Evolutionary conservation across 2,797 vertebrate genomes (phyloP), one percentile per base, ranked within the genome.

Genomic region (Sebastolobus altivelis): DNA sequence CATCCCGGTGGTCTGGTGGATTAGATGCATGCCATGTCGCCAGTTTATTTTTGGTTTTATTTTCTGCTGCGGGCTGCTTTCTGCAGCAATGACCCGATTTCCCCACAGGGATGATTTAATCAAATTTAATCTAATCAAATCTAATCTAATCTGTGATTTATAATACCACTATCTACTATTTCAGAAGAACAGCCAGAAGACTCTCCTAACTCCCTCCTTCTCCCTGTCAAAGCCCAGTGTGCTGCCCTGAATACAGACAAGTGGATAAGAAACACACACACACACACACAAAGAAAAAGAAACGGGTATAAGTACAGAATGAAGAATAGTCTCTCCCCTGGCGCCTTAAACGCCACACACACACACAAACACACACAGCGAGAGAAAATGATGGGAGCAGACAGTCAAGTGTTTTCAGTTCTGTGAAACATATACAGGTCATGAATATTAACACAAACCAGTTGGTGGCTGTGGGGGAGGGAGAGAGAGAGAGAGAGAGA

Each of bases 371-470:
- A 79, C 77, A 77, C 68, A 83, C 59, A 75, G 72, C 11, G 0
- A 75, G 46, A 46, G 60, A 75, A 79, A 80, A 77, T 81, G 87
- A 88, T 84, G 80, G 77, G 85, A 93, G 89, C 89, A 91, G 87
- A 89, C 86, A 89, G 82, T 87, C 77, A 84, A 92, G 89, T 91
- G 91, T 92, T 90, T 90, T 84, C 67, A 91, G 78, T 80, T 90
- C 78, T 82, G 79, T 75, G 88, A 86, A 88, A 88, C 87, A 87
- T 83, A 90, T 70, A 88, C 84, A 88, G 87, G 87, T 90, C 88
- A 91, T 89, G 86, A 92, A 92, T 93, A 90, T 91, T 91, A 91
- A 93, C 87, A 77, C 66, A 79, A 90, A 87, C n/a, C 86, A 89
- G 87, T 86, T 79, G 87, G 89, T 82, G 79, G 84, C 66, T 75